phyloP scores from a whole-genome alignment of 2,888 invertebrate species.

The Drosophila prostipennis region DNA sequence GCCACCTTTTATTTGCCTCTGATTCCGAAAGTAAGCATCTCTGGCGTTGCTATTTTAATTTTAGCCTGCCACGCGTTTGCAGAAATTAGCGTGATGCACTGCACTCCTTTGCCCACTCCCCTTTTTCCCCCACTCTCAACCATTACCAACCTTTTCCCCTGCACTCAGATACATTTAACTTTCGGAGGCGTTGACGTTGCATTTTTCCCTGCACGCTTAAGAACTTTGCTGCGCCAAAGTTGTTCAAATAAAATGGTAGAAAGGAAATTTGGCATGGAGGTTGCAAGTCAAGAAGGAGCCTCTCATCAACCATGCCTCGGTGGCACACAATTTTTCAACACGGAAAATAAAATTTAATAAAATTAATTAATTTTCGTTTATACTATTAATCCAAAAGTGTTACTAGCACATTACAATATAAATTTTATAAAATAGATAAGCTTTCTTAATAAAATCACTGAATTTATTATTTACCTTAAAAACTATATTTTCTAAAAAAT shows the following conservation, averaged over 20 bases:
- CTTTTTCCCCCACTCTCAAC: not conserved
- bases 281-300: constrained; percentile 23
- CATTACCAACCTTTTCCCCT: not conserved
- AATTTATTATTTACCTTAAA: too few relatives aligned
- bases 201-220: constrained; percentile 48
- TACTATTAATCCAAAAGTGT: too few relatives aligned
- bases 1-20: constrained; percentile 18
- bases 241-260: constrained; percentile 30
- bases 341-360: not conserved
- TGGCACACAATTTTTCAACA: constrained; percentile 53
- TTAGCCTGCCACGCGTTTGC: constrained; percentile 56
- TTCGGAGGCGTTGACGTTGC: constrained; percentile 58
- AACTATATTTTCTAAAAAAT: too few relatives aligned
- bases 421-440: too few relatives aligned
- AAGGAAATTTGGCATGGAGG: constrained; percentile 7
- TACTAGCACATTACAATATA: too few relatives aligned
- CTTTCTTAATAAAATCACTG: too few relatives aligned
- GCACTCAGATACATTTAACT: constrained; percentile 28
- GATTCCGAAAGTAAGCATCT: constrained; percentile 6
- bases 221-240: constrained; percentile 35
- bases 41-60: constrained; percentile 62
- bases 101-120: too few relatives aligned
- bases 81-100: constrained; percentile 54
- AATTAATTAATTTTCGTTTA: too few relatives aligned
- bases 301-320: constrained; percentile 48